phyloP scores from a whole-genome alignment of 2,797 vertebrate genomes.

The Iguana delicatissima region DNA sequence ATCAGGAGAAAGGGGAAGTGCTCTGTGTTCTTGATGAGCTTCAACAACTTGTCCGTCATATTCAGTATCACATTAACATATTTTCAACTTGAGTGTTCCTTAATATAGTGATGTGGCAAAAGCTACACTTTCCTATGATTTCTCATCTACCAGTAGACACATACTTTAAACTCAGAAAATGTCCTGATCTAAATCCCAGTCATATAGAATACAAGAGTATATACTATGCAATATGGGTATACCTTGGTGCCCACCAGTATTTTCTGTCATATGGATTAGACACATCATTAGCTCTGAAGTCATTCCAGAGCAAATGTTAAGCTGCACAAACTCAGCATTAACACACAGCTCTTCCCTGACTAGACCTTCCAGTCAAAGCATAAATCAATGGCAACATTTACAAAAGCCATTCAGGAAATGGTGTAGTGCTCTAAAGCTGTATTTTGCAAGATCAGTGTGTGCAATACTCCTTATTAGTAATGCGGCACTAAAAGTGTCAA shows the following conservation, averaged over 20 bases:
- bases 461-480: conserved; percentile 10
- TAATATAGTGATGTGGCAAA: no score
- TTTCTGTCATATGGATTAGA: neutral
- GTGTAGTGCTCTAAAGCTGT: neutral
- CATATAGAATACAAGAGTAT: neutral
- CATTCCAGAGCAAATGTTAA: neutral
- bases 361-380: neutral
- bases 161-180: no score
- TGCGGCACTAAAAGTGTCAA: conserved; percentile 17
- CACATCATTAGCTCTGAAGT: neutral
- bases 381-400: conserved; percentile 27
- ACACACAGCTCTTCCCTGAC: neutral
- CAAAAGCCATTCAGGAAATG: conserved; percentile 20
- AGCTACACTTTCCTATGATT: neutral
- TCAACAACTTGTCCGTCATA: no score
- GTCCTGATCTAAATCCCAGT: neutral
- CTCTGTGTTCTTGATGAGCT: no score
- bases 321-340: neutral
- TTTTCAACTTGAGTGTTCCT: neutral
- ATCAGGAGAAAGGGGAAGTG: no score
- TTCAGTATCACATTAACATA: neutral
- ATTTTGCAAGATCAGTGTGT: neutral
- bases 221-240: neutral
- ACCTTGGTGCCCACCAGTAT: neutral
- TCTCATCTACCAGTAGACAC: neutral